phyloP scores from a whole-genome alignment of 2,888 invertebrate genomes.

The Ophioninae sp. region DNA sequence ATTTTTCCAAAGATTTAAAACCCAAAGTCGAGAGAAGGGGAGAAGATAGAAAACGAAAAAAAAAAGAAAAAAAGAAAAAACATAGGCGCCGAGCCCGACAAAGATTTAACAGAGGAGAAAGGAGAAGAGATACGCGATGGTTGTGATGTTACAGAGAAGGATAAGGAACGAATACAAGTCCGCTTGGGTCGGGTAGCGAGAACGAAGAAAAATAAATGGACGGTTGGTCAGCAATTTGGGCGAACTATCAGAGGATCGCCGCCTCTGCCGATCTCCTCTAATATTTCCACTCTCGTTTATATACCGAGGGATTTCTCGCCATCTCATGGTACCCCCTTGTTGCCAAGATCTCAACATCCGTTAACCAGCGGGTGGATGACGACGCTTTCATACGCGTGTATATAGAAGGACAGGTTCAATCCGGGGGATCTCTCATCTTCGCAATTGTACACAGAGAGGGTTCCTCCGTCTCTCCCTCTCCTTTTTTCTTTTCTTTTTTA shows the following conservation, averaged over 20 bases:
- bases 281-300: slow-evolving; percentile 17
- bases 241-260: slow-evolving; percentile 70
- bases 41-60: background rate
- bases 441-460: background rate
- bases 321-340: slow-evolving; percentile 33
- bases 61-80: background rate
- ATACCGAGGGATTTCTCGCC: slow-evolving; percentile 44
- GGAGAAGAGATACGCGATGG: background rate
- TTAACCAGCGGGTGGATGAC: slow-evolving; percentile 33
- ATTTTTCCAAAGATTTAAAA: slow-evolving; percentile 32
- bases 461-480: too few relatives aligned
- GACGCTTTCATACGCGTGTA: background rate
- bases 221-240: slow-evolving; percentile 73
- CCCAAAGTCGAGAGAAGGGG: background rate
- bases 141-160: too few relatives aligned
- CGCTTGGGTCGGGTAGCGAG: slow-evolving; percentile 43
- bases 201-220: slow-evolving; percentile 74
- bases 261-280: slow-evolving; percentile 53
- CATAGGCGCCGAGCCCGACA: slow-evolving; percentile 34
- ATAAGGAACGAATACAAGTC: slow-evolving; percentile 8
- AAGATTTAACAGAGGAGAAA: slow-evolving; percentile 12
- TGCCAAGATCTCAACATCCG: slow-evolving; percentile 45
- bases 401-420: slow-evolving; percentile 4
- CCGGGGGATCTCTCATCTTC: slow-evolving; percentile 17
- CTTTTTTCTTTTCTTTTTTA: too few relatives aligned